Evolutionary conservation across 2,888 invertebrate genomes (phyloP), one percentile per base, ranked within the genome.

Genomic region (Meteorus cinctellus): DNA sequence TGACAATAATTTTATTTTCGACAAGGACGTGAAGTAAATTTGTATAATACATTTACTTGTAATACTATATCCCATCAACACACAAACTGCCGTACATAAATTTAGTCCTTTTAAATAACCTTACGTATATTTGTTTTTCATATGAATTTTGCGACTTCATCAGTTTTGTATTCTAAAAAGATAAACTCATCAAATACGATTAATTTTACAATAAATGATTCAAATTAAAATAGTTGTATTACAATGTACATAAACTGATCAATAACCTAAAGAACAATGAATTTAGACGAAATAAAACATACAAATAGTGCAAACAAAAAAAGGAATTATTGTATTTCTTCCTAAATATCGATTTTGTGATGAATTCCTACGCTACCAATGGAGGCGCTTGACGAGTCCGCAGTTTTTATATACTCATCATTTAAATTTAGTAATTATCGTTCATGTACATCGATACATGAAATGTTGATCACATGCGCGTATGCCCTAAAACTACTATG

Each of bases 211-310:
- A 71, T 60, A 2, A 62, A 41, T 31, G 19, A 6, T 27, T 71
- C 1, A 65, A 72, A 63, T 51, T 65, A 55, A 72, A 72, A 72
- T 48, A n/a, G 41, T 45, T 63, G 45, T 65, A 65, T 72, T 72
- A 51, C 51, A 72, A 72, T 31, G 19, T 65, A 72, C 65, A 72
- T 45, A n/a, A 72, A 72, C 41, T 63, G 29, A 45, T 72, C n/a
- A 63, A 63, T 27, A 19, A 36, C 2, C 60, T 10, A 29, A 12
- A 62, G 34, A 8, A 59, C 31, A 45, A 6, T 24, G 1, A 19
- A 55, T 65, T 62, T 19, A 45, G 19, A 72, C 12, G 51, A 51
- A 29, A 27, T n/a, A 34, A 6, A 72, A 10, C 65, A 31, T 62
- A 62, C 29, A 31, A 12, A 62, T 29, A 16, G 29, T 10, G 14